Evolutionary conservation across 92 coral and sea anemone genomes (phyloP).

Genomic region (Metridium senile): DNA sequence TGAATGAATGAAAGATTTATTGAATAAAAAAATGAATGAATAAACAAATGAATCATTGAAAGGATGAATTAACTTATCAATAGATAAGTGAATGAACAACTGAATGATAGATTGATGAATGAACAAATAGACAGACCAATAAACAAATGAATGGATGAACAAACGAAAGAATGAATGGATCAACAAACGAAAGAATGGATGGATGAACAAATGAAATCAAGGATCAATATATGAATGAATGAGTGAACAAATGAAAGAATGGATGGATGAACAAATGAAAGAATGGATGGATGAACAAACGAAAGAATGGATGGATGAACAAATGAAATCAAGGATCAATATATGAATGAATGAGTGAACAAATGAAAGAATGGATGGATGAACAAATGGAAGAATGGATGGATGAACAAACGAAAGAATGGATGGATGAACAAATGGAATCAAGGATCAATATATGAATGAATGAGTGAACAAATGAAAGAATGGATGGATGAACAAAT

Average conservation of each 20-base stretch:
- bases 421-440: too few species aligned
- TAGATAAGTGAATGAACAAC: background rate
- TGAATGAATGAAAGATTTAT: background rate
- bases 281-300: background rate
- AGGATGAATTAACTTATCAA: background rate
- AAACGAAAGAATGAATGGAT: background rate
- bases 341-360: background rate
- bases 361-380: background rate
- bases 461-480: background rate
- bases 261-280: background rate
- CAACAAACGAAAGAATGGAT: background rate
- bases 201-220: background rate
- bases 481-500: background rate
- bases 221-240: background rate
- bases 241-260: background rate
- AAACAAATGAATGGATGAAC: background rate
- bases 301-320: background rate
- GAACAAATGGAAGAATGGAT: too few species aligned
- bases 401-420: background rate
- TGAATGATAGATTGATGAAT: background rate
- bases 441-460: too few species aligned
- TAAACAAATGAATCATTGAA: background rate
- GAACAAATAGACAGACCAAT: background rate
- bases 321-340: too few species aligned
- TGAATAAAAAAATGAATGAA: background rate